Evolutionary conservation across 2,888 invertebrate genomes (phyloP), one percentile per base, ranked within the genome.

Genomic region (Drosophila austrosaltans): DNA sequence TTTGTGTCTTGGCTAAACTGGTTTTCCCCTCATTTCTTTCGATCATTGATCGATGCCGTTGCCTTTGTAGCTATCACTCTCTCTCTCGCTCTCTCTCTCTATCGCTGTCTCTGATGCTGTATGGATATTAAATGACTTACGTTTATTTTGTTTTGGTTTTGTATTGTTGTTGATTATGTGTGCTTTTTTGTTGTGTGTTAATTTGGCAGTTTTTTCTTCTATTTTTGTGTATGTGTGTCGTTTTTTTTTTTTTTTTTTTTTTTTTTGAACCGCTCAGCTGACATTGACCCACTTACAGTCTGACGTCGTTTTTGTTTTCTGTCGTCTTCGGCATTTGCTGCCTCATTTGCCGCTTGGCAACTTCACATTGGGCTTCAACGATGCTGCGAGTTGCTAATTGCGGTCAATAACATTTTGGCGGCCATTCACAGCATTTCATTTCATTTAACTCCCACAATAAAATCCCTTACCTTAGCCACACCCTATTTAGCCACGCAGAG

Each of bases 241-340:
- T 16, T 44, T 69, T 63, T 62, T 57, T 42, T 39, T 30, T 89
- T 74, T 30, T 89, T 74, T 88, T 82, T 22, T 48, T 20, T 7
- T 32, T 32, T 6, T 32, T 87, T 87, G 72, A 87, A 78, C 69
- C 71, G 83, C 81, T 90, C 71, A 69, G 83, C 81, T 90, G 89
- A 89, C 89, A 90, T 89, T 89, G 89, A 89, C 90, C 89, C 87
- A 89, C 72, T 79, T 90, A 70, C 30, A 58, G 72, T 69, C 78
- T 76, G 74, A 75, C 86, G 77, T 78, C 86, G 69, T 10, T 48
- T 48, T 48, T 68, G 60, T 58, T 48, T 12, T 62, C 63, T 63
- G 70, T 75, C 75, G 74, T 81, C 77, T 81, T 75, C 54, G 67
- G 42, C 66, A 62, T 77, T 66, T 66, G 62, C 60, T 65, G 64